Base-by-base conservation (phyloP, 1,140 invertebrate species). In the Campoletis sonorensis region DNA sequence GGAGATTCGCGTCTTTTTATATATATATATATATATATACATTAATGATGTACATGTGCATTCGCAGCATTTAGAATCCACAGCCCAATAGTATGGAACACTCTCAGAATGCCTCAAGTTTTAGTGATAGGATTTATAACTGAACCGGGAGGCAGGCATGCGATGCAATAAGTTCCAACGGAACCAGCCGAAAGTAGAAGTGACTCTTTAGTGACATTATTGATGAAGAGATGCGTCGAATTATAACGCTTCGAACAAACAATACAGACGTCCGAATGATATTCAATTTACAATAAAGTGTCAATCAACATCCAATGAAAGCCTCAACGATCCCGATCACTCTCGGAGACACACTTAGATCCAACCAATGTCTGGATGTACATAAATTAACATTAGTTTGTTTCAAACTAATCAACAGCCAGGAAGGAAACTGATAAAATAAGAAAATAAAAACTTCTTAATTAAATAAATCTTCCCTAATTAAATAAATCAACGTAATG, bases 111-210 rank as follows among this genome's bases (percentile, higher is more conserved):
- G 61, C 61, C 21, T 67, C 61, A 27, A 67, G 61, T 26, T 67
- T 27, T 23, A 18, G 54, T 58, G 21, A 58, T n/a, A 8, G 40
- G 40, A 8, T 75, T n/a, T 18, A 75, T n/a, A 51, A 45, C 54
- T 49, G 49, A 75, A 75, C 49, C 72, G 72, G 72, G 49, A 75
- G 72, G 72, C 72, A 75, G 72, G 72, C 72, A 75, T 58, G 54
- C 72, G 72, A 75, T 11, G 23, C 72, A 49, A n/a, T n/a, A n/a
- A 75, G 21, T 75, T 75, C 40, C 26, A 49, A 75, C 72, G 49
- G 49, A 75, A 49, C 72, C 51, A 30, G 72, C 49, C 23, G 21
- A 51, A 73, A 51, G n/a, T 49, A 75, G 15, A 73, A 49, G 45
- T 21, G 21, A 73, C 54, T n/a, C 54, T 58, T 23, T 58, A 21